A percentile compares a stretch with the other conserved stretches of the same genome.
These are phyloP conservation scores for Lucilia cuprina DNA, from an alignment of 1,140 invertebrate species.

Conservation along the genomic window DNA sequence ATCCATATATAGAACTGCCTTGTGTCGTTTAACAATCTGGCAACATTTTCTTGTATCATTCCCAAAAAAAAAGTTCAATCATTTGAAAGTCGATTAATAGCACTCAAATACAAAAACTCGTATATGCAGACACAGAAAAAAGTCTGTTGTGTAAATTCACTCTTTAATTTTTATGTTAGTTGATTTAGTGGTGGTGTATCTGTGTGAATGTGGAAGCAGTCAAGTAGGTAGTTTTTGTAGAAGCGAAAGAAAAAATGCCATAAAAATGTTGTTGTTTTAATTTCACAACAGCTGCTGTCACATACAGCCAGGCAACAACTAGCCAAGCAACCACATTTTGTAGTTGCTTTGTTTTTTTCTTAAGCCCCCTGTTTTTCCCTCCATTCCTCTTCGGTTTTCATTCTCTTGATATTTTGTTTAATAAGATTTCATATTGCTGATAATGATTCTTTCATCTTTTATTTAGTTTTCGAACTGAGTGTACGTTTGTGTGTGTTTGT, in stretches of 20 bases:
- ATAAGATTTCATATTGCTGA: conserved; percentile 17
- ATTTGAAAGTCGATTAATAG: too few species aligned
- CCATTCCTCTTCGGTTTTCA: background rate
- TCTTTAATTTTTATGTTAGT: too few species aligned
- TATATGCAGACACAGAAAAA: too few species aligned
- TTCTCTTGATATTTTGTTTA: background rate
- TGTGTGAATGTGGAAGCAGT: background rate
- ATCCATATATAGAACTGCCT: too few species aligned
- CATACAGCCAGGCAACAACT: background rate
- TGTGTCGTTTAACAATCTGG: too few species aligned
- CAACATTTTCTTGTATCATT: too few species aligned
- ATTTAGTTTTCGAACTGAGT: background rate
- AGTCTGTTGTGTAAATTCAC: too few species aligned
- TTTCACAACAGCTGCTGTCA: background rate
- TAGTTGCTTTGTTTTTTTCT: background rate
- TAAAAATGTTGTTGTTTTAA: conserved; percentile 10
- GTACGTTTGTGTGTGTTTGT: background rate
- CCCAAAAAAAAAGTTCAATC: too few species aligned
- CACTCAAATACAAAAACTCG: too few species aligned
- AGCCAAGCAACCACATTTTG: conserved; percentile 18
- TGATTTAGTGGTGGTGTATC: background rate
- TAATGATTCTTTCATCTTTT: conserved; percentile 20
- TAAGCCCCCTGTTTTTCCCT: conserved; percentile 8
- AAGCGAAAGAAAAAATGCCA: conserved; percentile 29
- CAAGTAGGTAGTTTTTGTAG: conserved; percentile 27